phyloP scores from a whole-genome alignment of 2,113 vertebrate species.

The Toxotes chatareus region DNA sequence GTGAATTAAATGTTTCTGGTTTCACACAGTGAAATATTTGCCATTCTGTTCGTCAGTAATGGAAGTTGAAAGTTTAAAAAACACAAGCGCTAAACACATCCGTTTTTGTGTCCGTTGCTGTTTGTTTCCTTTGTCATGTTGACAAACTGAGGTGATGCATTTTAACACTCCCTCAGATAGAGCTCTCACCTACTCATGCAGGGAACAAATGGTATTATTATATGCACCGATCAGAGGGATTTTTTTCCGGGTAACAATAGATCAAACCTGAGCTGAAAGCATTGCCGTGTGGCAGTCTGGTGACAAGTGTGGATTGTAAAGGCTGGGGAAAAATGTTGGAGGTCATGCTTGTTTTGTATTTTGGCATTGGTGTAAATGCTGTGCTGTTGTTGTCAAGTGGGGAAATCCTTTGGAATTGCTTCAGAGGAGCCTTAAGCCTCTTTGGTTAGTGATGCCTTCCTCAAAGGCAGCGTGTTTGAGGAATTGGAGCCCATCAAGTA shows the following conservation, averaged over 20 bases:
- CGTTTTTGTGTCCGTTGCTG: background rate
- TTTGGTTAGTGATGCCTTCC: conserved; percentile 79
- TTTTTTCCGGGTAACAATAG: conserved; percentile 69
- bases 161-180: background rate
- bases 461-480: conserved; percentile 77
- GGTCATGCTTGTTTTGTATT: conserved; percentile 80
- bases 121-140: background rate
- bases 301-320: conserved; percentile 80
- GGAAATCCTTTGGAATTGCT: conserved; percentile 84
- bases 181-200: conserved; percentile 14
- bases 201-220: conserved; percentile 41
- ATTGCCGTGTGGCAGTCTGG: conserved; percentile 75
- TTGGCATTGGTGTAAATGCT: conserved; percentile 80
- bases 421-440: conserved; percentile 83
- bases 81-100: background rate
- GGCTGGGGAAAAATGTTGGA: conserved; percentile 71
- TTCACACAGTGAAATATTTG: background rate
- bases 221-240: conserved; percentile 32
- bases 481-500: conserved; percentile 61
- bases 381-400: conserved; percentile 80
- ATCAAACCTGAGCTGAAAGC: conserved; percentile 78
- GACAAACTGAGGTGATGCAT: conserved; percentile 3
- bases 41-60: too few relatives aligned
- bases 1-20: background rate
- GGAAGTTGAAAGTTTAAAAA: background rate